Base-by-base conservation (phyloP, 2,888 invertebrate genomes). In the Cantharis lateralis region DNA sequence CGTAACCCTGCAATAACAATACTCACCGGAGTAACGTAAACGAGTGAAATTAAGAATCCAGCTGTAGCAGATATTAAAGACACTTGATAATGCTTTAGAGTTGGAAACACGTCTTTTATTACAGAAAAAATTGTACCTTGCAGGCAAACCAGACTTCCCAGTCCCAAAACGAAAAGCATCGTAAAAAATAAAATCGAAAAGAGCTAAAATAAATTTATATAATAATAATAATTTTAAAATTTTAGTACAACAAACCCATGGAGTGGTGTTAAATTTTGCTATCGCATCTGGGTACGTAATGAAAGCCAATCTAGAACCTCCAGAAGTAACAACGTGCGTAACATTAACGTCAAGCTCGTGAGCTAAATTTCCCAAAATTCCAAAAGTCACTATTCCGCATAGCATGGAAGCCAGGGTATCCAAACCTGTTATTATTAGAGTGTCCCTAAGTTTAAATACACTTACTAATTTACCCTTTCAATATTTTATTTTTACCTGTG, bases 221-320 rank as follows among this genome's bases (percentile, higher is more conserved):
- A 13, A 13, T 32, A 11, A 13, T 3, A 32, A 32, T 13, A 26
- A 13, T 13, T 32, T 32, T n/a, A n/a, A n/a, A 48, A n/a, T 48
- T 1, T n/a, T 7, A 48, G n/a, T n/a, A n/a, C n/a, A 48, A 48
- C 84, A 82, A 84, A 93, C 93, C 91, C 95, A 95, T 0, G 95
- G 95, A 5, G 93, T 90, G 10, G 91, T 88, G 61, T 91, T 89
- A 80, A 95, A 95, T 83, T 94, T 93, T 0, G 95, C 91, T 71
- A 96, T 92, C 1, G 95, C 95, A 84, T 95, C 95, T 2, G 95
- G 95, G 86, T 95, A 96, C 0, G 95, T 95, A 69, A 96, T 91
- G 84, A 96, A 96, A 0, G 96, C 96, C 72, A 96, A 88, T 0
- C 95, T 94, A 0, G 94, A 92, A 3, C 95, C 96, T 26, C 93